Base-by-base conservation (phyloP, 1,140 invertebrate species). In the Tetramorium parvispinum region DNA sequence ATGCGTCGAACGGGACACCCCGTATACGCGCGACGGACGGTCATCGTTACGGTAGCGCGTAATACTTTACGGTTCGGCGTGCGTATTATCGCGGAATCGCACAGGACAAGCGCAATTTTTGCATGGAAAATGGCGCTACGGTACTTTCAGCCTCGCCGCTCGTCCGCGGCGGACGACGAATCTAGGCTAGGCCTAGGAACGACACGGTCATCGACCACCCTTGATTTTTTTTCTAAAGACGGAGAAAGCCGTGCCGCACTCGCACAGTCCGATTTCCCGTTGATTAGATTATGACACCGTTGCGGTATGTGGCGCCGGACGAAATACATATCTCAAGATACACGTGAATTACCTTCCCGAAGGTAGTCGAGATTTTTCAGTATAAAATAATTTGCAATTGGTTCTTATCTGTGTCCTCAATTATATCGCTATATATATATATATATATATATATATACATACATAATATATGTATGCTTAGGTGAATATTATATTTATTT, bases 21-120 rank as follows among this genome's bases (percentile, higher is more conserved):
- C 86, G 92, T 93, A 93, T 91, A 92, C 89, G 85, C 70, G 49
- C 32, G 77, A 37, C 87, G 91, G 91, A 93, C 92, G 92, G 93
- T 94, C 94, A 94, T 94, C 93, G 93, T 95, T 95, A 95, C 94
- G 94, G 94, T 95, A 95, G 93, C 93, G 92, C 92, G 93, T 94
- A 94, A 94, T 94, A 94, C 94, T 94, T 94, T 94, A 94, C 93
- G 92, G 92, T 93, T 94, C 92, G 92, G 91, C 92, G 92, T 94
- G 90, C 92, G 92, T 92, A 94, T 93, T 94, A 94, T 94, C 93
- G 91, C 91, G 88, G 86, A 86, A 92, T 93, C 92, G 92, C 86
- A 88, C 90, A 88, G 88, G 89, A 92, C 92, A 91, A 83, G 91
- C 90, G 91, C 88, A 89, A 93, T 94, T 93, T 92, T 92, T 89